Conservation (phyloP, 2,113 vertebrate species). For the Dascyllus trimaculatus region DNA sequence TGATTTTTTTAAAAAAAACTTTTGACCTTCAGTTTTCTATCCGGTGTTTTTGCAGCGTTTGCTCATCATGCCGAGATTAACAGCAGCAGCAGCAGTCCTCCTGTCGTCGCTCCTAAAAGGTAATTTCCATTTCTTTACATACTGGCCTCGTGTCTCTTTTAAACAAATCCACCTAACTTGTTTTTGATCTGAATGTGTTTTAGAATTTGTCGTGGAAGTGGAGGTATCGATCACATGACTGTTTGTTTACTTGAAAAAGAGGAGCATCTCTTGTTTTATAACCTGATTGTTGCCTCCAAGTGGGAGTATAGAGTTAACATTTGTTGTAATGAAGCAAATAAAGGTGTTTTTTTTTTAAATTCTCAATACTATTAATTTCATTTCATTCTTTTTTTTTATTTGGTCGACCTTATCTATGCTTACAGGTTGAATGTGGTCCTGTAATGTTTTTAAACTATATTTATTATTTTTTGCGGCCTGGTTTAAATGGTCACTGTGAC, state of each 20-base stretch:
- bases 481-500: too few species aligned
- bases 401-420: neutral
- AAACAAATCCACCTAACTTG: rapidly evolving
- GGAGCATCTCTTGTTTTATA: too few species aligned
- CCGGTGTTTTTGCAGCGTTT: neutral
- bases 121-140: slow-evolving; percentile 30
- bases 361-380: neutral
- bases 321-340: neutral
- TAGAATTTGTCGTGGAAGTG: neutral
- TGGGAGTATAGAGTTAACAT: neutral
- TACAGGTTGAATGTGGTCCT: rapidly evolving
- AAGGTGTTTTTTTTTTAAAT: neutral
- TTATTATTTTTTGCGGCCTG: neutral
- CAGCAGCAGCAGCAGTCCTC: slow-evolving; percentile 37
- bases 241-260: neutral
- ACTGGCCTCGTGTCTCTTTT: neutral
- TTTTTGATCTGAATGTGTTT: neutral
- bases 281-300: too few species aligned
- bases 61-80: slow-evolving; percentile 68
- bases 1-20: too few species aligned
- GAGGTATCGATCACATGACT: slow-evolving; percentile 74
- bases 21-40: neutral
- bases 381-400: neutral
- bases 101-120: slow-evolving; percentile 73
- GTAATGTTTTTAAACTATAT: neutral